phyloP scores from a whole-genome alignment of 1,140 invertebrate genomes.

The Oreohelix idahoensis region DNA sequence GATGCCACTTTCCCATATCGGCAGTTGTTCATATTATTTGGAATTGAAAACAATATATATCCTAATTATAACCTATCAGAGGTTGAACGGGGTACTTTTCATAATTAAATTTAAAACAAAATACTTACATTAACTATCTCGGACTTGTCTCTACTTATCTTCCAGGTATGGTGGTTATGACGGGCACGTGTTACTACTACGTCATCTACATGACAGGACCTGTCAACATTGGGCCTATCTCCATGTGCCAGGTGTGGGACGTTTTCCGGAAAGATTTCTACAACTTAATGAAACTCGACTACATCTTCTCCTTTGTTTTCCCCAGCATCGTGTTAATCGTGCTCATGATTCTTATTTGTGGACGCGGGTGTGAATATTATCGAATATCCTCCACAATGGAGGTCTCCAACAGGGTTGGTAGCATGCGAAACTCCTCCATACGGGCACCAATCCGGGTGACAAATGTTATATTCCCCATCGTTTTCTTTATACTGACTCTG shows the following conservation, averaged over 20 bases:
- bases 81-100: too few species aligned
- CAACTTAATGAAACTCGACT: constrained; percentile 46
- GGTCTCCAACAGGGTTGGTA: background rate
- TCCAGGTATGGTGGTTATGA: constrained; percentile 45
- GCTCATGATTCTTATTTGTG: constrained; percentile 45
- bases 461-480: constrained; percentile 12
- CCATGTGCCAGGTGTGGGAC: constrained; percentile 35
- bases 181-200: constrained; percentile 53
- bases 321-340: constrained; percentile 47
- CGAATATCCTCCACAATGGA: constrained; percentile 40
- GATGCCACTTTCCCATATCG: too few species aligned
- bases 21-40: too few species aligned
- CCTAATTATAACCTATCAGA: too few species aligned
- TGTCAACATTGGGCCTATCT: background rate
- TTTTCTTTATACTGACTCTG: constrained; percentile 26
- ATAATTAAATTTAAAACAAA: too few species aligned
- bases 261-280: constrained; percentile 41
- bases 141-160: too few species aligned
- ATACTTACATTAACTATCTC: too few species aligned
- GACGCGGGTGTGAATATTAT: constrained; percentile 44
- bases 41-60: too few species aligned
- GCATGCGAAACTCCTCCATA: background rate
- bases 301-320: constrained; percentile 45
- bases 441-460: background rate
- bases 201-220: constrained; percentile 53